phyloP scores from a whole-genome alignment of 2,888 invertebrate species.

The Ditula angustiorana region DNA sequence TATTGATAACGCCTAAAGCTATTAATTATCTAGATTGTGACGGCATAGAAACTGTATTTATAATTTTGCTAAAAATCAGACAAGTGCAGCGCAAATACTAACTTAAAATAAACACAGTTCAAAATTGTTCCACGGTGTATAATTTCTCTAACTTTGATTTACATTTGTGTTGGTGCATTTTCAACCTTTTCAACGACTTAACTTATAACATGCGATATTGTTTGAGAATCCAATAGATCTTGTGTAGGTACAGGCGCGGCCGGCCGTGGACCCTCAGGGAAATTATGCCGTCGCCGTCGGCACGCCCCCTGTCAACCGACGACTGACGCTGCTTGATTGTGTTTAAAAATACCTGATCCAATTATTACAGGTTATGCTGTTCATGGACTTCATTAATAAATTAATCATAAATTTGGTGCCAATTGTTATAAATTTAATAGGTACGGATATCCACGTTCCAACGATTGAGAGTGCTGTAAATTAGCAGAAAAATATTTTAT shows the following conservation, averaged over 20 bases:
- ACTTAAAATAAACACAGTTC: too few species aligned
- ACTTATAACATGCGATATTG: conserved; percentile 5
- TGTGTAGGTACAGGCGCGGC: conserved; percentile 45
- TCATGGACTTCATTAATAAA: neutral
- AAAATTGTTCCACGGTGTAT: neutral
- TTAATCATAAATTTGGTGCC: too few species aligned
- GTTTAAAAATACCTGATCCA: conserved; percentile 45
- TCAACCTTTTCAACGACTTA: neutral
- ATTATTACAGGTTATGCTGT: conserved; percentile 9
- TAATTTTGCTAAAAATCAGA: too few species aligned
- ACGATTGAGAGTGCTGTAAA: too few species aligned
- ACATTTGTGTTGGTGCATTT: neutral
- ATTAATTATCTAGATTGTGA: too few species aligned
- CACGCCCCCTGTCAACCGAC: conserved; percentile 49
- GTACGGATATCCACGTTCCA: too few species aligned
- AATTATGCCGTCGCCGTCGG: conserved; percentile 53
- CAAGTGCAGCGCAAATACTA: too few species aligned
- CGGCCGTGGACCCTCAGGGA: conserved; percentile 54
- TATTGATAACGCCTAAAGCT: too few species aligned
- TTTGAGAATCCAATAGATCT: conserved; percentile 51
- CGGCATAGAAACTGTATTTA: too few species aligned
- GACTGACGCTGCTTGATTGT: conserved; percentile 46
- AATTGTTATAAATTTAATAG: too few species aligned
- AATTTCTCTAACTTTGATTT: neutral
- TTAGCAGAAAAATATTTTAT: too few species aligned